Evolutionary conservation across 37 sponge, comb jelly and placozoan species (phyloP), one percentile per base, ranked within the genome.

Genomic region (Crambe crambe): DNA sequence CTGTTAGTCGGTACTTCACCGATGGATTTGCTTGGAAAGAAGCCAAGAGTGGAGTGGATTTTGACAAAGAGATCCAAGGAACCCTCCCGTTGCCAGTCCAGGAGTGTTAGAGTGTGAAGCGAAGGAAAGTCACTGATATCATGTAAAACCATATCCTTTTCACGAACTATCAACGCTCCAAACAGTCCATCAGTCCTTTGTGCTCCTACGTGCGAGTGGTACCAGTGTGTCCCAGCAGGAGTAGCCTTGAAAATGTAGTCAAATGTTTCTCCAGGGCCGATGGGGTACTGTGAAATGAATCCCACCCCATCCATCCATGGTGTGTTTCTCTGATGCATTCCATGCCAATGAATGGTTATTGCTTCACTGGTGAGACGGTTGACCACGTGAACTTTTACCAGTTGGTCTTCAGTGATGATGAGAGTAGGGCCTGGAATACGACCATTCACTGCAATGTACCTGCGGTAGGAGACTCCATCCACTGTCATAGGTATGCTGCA

Each of bases 301-400:
- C 64, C 85, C 3, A 88, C 93, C 37, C 93, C 93, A 80, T 92
- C 93, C 85, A 84, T 84, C 89, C 89, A 88, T 0, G 85, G 89
- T 17, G 85, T 81, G 37, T 74, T 58, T 30, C 27, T 71, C 70
- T 78, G 85, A 43, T 83, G 81, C 79, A 87, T 79, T 0, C 93
- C 89, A 71, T 92, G 93, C 93, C 93, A 92, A 64, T 92, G 93
- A 51, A 92, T 85, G 58, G 85, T 72, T 32, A 69, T 81, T 4
- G 66, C 72, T 67, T 92, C 89, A 75, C 56, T 80, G 26, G 59
- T 73, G 25, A 92, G 83, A 5, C 64, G 36, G 60, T 92, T 92
- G 63, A 56, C 9, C 3, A 92, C 89, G 23, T 75, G 58, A 3
- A 76, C 85, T 30, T 75, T 76, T 3, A 89, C 63, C n/a, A 35